A percentile compares a stretch with the other conserved stretches of the same genome.
Evolutionary conservation across 1,140 invertebrate species (phyloP).

Genomic region (Rhynchophorus ferrugineus): DNA sequence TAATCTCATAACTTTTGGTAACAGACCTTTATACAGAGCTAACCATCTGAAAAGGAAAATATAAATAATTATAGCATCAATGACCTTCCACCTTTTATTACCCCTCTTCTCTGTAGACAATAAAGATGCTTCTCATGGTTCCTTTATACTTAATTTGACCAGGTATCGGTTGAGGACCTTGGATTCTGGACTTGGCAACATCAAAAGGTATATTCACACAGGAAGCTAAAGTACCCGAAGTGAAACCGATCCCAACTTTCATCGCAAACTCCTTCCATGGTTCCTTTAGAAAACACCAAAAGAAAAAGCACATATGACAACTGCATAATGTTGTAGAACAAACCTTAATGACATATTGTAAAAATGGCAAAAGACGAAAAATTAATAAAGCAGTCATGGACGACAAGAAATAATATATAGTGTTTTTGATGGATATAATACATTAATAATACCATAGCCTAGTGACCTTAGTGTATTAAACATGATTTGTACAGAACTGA

Average conservation of each 20-base stretch:
- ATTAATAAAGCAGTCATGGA: no score
- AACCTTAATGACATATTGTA: not conserved
- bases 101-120: constrained; percentile 84
- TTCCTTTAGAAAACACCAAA: constrained; percentile 50
- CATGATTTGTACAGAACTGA: no score
- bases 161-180: constrained; percentile 74
- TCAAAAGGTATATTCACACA: constrained; percentile 92
- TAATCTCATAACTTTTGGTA: constrained; percentile 83
- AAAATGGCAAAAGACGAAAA: no score
- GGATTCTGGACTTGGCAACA: constrained; percentile 90
- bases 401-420: no score
- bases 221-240: constrained; percentile 75
- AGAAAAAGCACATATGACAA: not conserved
- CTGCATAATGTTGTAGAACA: not conserved
- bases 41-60: constrained; percentile 54
- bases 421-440: no score
- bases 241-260: constrained; percentile 74
- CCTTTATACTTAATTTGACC: constrained; percentile 68
- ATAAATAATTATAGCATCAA: no score
- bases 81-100: no score
- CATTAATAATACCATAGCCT: not conserved
- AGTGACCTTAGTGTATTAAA: no score
- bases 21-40: constrained; percentile 84
- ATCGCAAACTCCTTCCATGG: constrained; percentile 56
- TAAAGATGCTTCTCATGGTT: constrained; percentile 63